A percentile compares a stretch with the other conserved stretches of the same genome.
phyloP scores from a whole-genome alignment of 1,140 invertebrate genomes.

The Hypothenemus hampei region DNA sequence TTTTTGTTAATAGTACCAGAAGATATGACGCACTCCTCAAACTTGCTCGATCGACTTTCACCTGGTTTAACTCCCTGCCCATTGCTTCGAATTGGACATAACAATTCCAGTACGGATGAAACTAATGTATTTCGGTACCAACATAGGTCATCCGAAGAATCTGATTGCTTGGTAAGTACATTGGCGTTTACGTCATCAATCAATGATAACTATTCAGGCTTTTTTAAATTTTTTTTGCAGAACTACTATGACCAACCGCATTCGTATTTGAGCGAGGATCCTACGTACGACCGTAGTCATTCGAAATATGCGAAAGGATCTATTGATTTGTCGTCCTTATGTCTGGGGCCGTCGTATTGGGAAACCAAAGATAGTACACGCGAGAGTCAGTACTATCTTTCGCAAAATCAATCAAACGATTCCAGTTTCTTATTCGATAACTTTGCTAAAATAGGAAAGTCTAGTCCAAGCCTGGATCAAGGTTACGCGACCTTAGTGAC shows the following conservation, averaged over 20 bases:
- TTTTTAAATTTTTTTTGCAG: constrained; percentile 20
- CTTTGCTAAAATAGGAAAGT: constrained; percentile 46
- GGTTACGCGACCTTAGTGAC: constrained; percentile 71
- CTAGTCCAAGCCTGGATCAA: constrained; percentile 61
- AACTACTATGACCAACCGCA: constrained; percentile 33
- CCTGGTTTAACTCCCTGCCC: constrained; percentile 51
- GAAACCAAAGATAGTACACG: constrained; percentile 26
- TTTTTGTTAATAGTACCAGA: constrained; percentile 4
- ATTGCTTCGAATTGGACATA: constrained; percentile 54
- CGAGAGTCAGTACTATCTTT: constrained; percentile 24
- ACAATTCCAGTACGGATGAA: constrained; percentile 39
- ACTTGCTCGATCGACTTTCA: constrained; percentile 43
- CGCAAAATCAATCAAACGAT: constrained; percentile 30
- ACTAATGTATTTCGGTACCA: constrained; percentile 24
- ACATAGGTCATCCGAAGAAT: constrained; percentile 17
- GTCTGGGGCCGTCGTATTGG: constrained; percentile 42
- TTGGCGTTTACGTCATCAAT: neutral
- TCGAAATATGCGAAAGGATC: constrained; percentile 27
- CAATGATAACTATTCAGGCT: too few species aligned
- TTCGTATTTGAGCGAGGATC: constrained; percentile 26
- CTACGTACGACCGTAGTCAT: constrained; percentile 23
- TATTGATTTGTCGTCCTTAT: constrained; percentile 40
- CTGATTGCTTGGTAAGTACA: constrained; percentile 27
- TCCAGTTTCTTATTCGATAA: constrained; percentile 44
- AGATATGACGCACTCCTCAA: constrained; percentile 39